Percentiles rank a stretch among this genome's conserved stretches.
These are phyloP conservation scores for Hippasteria phrygiana DNA, from an alignment of 53 echinoderm and acorn worm species.

Conservation along the genomic window DNA sequence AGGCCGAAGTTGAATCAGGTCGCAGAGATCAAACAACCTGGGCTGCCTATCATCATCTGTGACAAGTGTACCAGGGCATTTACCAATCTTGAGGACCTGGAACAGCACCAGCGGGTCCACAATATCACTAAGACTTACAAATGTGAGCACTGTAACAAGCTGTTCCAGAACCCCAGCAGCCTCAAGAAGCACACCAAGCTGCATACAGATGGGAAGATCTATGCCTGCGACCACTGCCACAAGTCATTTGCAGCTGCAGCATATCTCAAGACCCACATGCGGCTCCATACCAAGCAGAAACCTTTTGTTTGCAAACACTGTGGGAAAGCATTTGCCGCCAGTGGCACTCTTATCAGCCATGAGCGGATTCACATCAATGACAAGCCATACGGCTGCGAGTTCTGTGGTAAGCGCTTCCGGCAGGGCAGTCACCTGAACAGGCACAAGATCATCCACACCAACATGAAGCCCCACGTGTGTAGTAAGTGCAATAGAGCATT, in stretches of 20 bases:
- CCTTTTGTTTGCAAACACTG: constrained; percentile 61
- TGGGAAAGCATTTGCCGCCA: constrained; percentile 62
- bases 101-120: constrained; percentile 37
- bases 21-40: neutral
- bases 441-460: constrained; percentile 66
- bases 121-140: constrained; percentile 25
- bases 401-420: constrained; percentile 72
- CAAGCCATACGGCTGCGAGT: constrained; percentile 68
- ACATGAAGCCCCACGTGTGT: constrained; percentile 57
- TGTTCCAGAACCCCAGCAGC: constrained; percentile 52
- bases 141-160: constrained; percentile 38
- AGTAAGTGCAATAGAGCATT: constrained; percentile 57
- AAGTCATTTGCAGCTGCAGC: constrained; percentile 59
- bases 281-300: constrained; percentile 63
- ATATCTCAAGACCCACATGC: constrained; percentile 58
- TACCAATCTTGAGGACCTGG: constrained; percentile 11
- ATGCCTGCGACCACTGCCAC: constrained; percentile 51
- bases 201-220: constrained; percentile 57
- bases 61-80: constrained; percentile 35
- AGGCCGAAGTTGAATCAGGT: neutral
- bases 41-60: constrained; percentile 17
- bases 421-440: constrained; percentile 64
- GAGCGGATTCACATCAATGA: constrained; percentile 68
- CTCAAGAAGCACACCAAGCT: constrained; percentile 49
- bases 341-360: constrained; percentile 59